These are phyloP conservation scores for Scelioninae gen. 2 DNA, from an alignment of 2,888 invertebrate genomes.

Conservation along the genomic window DNA sequence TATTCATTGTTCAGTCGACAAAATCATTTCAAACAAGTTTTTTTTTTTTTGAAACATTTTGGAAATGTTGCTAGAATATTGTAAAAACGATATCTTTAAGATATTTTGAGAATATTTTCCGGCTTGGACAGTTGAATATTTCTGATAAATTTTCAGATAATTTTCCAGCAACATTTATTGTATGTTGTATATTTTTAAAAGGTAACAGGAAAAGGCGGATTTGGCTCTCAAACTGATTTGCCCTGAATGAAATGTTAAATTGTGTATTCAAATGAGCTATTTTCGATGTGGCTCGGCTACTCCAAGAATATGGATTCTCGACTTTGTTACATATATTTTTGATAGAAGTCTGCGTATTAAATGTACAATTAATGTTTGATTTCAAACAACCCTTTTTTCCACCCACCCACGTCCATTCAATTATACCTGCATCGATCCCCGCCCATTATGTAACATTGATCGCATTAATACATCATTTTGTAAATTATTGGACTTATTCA, in stretches of 20 bases:
- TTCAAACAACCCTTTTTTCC: background rate
- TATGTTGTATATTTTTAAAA: background rate
- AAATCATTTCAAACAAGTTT: too few relatives aligned
- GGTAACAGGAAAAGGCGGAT: background rate
- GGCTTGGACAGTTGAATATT: too few relatives aligned
- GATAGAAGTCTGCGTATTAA: conserved; percentile 44
- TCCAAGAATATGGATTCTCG: conserved; percentile 21
- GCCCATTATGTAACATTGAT: conserved; percentile 32
- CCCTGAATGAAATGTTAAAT: conserved; percentile 3
- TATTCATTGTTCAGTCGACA: too few relatives aligned
- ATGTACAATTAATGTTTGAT: conserved; percentile 42
- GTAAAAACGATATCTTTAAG: too few relatives aligned
- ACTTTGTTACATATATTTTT: conserved; percentile 49
- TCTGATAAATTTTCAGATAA: too few relatives aligned
- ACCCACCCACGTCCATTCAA: conserved; percentile 22
- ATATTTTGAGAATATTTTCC: too few relatives aligned
- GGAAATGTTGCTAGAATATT: too few relatives aligned
- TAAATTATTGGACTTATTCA: conserved; percentile 46
- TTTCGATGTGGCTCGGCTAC: background rate
- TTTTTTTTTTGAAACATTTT: too few relatives aligned
- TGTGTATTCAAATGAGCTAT: background rate
- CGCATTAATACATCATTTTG: conserved; percentile 45
- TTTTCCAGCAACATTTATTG: background rate
- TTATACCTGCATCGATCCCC: conserved; percentile 21
- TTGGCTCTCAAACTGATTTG: conserved; percentile 19